Percentiles rank a stretch among this genome's conserved stretches.
phyloP scores from a whole-genome alignment of 2,888 invertebrate genomes.

The Drosophila neotestacea region DNA sequence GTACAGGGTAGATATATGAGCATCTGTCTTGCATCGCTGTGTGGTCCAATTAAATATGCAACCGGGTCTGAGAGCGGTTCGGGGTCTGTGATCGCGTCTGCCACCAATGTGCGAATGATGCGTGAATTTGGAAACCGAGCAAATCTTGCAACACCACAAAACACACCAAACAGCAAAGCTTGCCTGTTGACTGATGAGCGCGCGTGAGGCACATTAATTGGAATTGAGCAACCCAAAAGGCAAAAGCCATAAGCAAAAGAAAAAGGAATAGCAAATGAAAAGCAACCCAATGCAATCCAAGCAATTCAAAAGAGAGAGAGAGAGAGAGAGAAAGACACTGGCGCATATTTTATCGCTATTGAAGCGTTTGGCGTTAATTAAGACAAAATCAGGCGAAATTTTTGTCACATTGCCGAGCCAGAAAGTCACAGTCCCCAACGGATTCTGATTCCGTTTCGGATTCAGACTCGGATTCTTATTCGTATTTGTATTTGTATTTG shows the following conservation, averaged over 20 bases:
- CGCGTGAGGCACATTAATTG: constrained; percentile 82
- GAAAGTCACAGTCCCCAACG: constrained; percentile 26
- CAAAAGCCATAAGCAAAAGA: not conserved
- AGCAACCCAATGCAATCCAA: constrained; percentile 16
- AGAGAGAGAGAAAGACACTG: constrained; percentile 38
- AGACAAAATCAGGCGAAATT: constrained; percentile 84
- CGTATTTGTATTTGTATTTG: not conserved
- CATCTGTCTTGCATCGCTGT: constrained; percentile 65
- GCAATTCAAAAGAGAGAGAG: constrained; percentile 25
- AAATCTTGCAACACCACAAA: constrained; percentile 56
- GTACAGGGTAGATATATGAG: constrained; percentile 34
- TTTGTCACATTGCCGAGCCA: constrained; percentile 80
- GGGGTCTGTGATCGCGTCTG: constrained; percentile 48
- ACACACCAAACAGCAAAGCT: constrained; percentile 30
- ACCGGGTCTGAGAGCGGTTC: constrained; percentile 46
- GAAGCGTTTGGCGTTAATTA: constrained; percentile 85
- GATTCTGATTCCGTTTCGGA: not conserved
- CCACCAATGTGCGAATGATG: constrained; percentile 83
- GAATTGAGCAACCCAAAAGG: constrained; percentile 61
- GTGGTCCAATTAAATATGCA: constrained; percentile 84
- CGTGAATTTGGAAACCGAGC: constrained; percentile 80
- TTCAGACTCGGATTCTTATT: constrained; percentile 2
- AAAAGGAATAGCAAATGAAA: not conserved
- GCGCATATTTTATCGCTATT: constrained; percentile 84
- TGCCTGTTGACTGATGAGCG: constrained; percentile 73